A percentile compares a stretch with the other conserved stretches of the same genome.
Evolutionary conservation across 2,113 vertebrate genomes (phyloP).

Genomic region (Indicator maculatus): DNA sequence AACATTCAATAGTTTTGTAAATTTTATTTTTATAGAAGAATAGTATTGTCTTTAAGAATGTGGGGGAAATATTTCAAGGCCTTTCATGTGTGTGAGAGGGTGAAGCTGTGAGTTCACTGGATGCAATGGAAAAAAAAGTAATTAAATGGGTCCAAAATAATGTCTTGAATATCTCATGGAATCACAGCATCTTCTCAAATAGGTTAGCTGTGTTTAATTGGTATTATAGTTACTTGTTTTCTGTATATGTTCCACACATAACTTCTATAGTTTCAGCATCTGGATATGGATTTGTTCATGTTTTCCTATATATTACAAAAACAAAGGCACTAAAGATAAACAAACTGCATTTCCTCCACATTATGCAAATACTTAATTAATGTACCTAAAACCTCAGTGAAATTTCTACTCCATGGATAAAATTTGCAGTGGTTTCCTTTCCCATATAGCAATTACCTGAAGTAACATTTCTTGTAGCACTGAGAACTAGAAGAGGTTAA

Average conservation of each 20-base stretch:
- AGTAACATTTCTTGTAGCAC: not conserved
- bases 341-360: not conserved
- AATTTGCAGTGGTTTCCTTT: not conserved
- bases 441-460: not conserved
- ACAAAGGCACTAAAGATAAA: not conserved
- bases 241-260: not conserved
- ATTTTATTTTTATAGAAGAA: not conserved
- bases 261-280: not conserved
- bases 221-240: not conserved
- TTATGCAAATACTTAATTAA: not conserved
- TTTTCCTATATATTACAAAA: not conserved
- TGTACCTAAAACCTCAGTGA: not conserved
- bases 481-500: not conserved
- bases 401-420: not conserved
- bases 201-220: not conserved
- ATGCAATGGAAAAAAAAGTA: not conserved
- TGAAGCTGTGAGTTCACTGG: not conserved
- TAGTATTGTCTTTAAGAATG: not conserved
- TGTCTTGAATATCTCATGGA: not conserved
- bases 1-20: not conserved
- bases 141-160: not conserved
- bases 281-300: not conserved
- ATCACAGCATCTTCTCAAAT: not conserved
- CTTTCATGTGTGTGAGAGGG: not conserved
- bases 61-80: not conserved